Base-by-base conservation (phyloP, 2,797 vertebrate genomes). In the Sibirionetta formosa region DNA sequence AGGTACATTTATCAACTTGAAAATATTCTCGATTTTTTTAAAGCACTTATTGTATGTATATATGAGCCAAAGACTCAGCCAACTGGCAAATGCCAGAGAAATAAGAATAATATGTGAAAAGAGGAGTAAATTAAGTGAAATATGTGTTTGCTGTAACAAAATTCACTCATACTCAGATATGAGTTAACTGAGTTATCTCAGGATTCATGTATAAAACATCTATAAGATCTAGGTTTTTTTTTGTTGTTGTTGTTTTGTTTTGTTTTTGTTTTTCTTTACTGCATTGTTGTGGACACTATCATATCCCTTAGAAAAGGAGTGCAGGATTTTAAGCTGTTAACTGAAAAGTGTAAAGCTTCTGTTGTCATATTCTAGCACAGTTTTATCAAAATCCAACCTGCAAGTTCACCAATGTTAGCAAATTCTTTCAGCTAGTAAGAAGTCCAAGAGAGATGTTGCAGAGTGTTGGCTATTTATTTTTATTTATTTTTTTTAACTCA, bases 31-130 rank as follows among this genome's bases (percentile, higher is more conserved):
- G 6, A 44, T 38, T 94, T 91, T 82, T 94, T 70, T n/a, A 57
- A 90, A 93, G 5, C 35, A 11, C 27, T 73, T 89, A 63, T 7
- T 53, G 8, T 53, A 53, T 61, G 16, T 63, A 29, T 10, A 18
- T 29, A 36, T n/a, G 36, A 78, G 38, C 35, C 60, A 90, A 96
- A 91, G 27, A 48, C 12, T 96, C 64, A 53, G 68, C 23, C 63
- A 94, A 48, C 26, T 81, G 38, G 9, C n/a, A 91, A 72, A 50
- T 70, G 78, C 14, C 58, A 88, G 48, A 69, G 8, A 79, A 84
- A 54, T 26, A 56, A 54, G 35, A 77, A 42, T 20, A 80, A 57
- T 5, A 23, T 46, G 11, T n/a, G 69, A 78, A 88, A 89, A 7
- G 36, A 72, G n/a, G 79, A 71, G 7, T 46, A 82, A 86, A 73